These are phyloP conservation scores for Chrysoperla carnea DNA, from an alignment of 1,140 invertebrate species.

Conservation along the genomic window DNA sequence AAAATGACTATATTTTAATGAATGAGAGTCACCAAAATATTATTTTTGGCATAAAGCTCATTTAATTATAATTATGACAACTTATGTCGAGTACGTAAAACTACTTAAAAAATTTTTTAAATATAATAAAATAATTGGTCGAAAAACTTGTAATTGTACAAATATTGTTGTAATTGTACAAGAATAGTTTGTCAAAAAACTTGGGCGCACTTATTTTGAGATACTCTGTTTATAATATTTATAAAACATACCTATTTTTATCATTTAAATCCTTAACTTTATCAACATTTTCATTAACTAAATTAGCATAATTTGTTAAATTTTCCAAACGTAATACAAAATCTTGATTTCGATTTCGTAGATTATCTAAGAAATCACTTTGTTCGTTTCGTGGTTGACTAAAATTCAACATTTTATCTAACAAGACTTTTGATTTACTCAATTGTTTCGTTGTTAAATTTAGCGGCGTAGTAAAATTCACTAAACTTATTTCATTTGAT, in stretches of 20 bases:
- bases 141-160: too few species aligned
- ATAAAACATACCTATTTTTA: constrained; percentile 27
- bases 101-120: too few species aligned
- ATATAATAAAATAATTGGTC: too few species aligned
- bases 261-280: constrained; percentile 42
- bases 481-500: constrained; percentile 33
- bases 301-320: constrained; percentile 43
- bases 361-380: constrained; percentile 25
- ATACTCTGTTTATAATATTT: too few species aligned
- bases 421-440: constrained; percentile 39
- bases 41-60: too few species aligned
- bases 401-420: constrained; percentile 45
- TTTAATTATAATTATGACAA: too few species aligned
- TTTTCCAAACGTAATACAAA: constrained; percentile 53
- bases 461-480: constrained; percentile 45
- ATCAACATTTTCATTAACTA: constrained; percentile 36
- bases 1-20: too few species aligned
- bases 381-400: constrained; percentile 44
- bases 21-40: too few species aligned
- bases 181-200: too few species aligned
- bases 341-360: constrained; percentile 36
- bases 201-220: too few species aligned
- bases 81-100: too few species aligned
- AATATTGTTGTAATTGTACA: too few species aligned
- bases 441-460: constrained; percentile 36